Evolutionary conservation across 2,888 invertebrate species (phyloP).

Genomic region (Phaedon cochleariae): DNA sequence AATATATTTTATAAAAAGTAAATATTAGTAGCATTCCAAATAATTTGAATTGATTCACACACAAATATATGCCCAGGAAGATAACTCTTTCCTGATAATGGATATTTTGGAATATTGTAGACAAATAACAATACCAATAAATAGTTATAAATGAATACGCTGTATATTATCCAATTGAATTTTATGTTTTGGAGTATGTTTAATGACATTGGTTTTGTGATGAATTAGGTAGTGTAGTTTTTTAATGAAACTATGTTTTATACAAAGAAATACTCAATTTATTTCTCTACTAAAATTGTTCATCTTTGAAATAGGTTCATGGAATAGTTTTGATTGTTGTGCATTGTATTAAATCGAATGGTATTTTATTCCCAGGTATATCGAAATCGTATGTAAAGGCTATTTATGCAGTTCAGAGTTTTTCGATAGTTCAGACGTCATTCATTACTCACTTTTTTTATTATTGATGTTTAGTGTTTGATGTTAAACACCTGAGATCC

Average conservation of each 20-base stretch:
- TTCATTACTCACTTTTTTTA: neutral
- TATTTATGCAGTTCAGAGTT: neutral
- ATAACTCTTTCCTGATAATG: neutral
- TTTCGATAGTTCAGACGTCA: neutral
- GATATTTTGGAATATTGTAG: neutral
- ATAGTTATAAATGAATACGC: neutral
- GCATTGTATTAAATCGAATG: too few species aligned
- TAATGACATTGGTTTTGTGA: conserved; percentile 50
- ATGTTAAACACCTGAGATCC: too few species aligned
- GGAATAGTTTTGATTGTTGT: too few species aligned
- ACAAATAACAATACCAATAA: neutral
- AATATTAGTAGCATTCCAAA: neutral
- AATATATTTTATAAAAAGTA: conserved; percentile 35
- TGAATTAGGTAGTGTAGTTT: conserved; percentile 54
- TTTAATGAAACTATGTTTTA: conserved; percentile 48
- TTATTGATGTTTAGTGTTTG: neutral
- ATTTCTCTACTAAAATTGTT: neutral
- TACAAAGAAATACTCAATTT: neutral
- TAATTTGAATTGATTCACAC: neutral
- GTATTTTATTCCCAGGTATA: too few species aligned
- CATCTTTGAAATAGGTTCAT: neutral
- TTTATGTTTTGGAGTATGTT: conserved; percentile 46
- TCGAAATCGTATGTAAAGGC: too few species aligned
- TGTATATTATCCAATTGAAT: conserved; percentile 18
- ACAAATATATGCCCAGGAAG: neutral